Percentiles rank a stretch among this genome's conserved stretches.
Conservation (phyloP, 2,888 invertebrate genomes). For the Brassicogethes aeneus region DNA sequence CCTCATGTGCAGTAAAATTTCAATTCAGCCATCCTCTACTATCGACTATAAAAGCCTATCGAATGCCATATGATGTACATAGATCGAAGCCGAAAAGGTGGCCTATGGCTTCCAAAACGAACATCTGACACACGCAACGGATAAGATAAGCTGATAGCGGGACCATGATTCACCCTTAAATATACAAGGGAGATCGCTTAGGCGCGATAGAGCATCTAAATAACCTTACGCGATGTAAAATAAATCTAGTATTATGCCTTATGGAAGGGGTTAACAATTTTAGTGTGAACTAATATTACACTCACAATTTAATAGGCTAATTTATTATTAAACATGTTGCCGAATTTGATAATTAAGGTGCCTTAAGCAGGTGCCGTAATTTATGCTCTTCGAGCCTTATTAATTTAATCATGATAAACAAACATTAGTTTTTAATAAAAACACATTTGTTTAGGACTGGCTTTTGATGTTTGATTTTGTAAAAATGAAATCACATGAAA, state of each 20-base stretch:
- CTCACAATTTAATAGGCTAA: not conserved
- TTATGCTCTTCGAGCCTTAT: too few species aligned
- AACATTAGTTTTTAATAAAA: too few species aligned
- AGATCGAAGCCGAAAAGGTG: not conserved
- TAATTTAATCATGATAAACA: too few species aligned
- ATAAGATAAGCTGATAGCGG: constrained; percentile 28
- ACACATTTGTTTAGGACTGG: too few species aligned
- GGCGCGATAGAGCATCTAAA: constrained; percentile 12
- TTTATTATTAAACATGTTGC: constrained; percentile 1
- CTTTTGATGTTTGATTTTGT: too few species aligned
- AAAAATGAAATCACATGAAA: not conserved
- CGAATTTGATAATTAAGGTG: not conserved
- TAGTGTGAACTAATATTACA: not conserved
- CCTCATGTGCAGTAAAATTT: too few species aligned
- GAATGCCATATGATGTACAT: not conserved
- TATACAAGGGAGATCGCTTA: constrained; percentile 21
- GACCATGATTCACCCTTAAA: constrained; percentile 29
- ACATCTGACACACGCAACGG: constrained; percentile 26
- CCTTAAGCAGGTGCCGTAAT: too few species aligned
- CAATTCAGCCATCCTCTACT: too few species aligned
- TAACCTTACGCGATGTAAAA: not conserved
- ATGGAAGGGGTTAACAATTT: not conserved
- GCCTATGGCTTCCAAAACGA: constrained; percentile 8
- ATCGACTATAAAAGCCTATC: not conserved
- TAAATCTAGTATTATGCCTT: not conserved